Evolutionary conservation across 2,888 invertebrate genomes (phyloP).

Genomic region (Dione vanillae): DNA sequence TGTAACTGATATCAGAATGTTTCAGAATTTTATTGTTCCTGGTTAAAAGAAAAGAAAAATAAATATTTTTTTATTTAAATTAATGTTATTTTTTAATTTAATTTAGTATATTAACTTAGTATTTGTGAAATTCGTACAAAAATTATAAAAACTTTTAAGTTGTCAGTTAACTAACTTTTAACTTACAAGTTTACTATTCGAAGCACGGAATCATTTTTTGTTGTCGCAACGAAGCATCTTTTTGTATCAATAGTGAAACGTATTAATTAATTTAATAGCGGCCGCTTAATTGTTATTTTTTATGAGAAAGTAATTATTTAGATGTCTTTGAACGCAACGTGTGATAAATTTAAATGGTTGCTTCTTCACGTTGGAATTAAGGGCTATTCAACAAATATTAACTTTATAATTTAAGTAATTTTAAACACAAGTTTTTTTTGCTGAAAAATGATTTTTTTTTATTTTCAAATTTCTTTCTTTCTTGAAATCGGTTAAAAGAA

Average conservation of each 20-base stretch:
- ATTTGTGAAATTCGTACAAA: too few relatives aligned
- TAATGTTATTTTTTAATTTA: too few relatives aligned
- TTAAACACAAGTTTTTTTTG: too few relatives aligned
- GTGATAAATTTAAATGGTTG: conserved; percentile 56
- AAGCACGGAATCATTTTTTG: neutral
- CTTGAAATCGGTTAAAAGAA: too few relatives aligned
- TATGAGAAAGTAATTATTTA: conserved; percentile 50
- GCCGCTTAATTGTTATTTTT: conserved; percentile 52
- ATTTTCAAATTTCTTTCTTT: too few relatives aligned
- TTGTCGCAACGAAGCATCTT: neutral
- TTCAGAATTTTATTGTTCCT: too few relatives aligned
- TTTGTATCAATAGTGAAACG: conserved; percentile 9
- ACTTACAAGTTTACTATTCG: neutral
- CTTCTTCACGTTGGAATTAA: neutral
- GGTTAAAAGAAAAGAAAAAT: too few relatives aligned
- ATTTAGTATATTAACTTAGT: too few relatives aligned
- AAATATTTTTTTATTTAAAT: too few relatives aligned
- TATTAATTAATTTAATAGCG: conserved; percentile 52
- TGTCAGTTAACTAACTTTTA: too few relatives aligned
- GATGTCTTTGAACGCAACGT: conserved; percentile 52
- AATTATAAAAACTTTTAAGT: neutral
- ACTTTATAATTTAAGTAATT: neutral
- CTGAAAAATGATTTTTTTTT: too few relatives aligned
- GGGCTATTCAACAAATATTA: conserved; percentile 10
- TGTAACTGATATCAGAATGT: too few relatives aligned